Base-by-base conservation (phyloP, 1,140 invertebrate species). In the Planococcus citri region DNA sequence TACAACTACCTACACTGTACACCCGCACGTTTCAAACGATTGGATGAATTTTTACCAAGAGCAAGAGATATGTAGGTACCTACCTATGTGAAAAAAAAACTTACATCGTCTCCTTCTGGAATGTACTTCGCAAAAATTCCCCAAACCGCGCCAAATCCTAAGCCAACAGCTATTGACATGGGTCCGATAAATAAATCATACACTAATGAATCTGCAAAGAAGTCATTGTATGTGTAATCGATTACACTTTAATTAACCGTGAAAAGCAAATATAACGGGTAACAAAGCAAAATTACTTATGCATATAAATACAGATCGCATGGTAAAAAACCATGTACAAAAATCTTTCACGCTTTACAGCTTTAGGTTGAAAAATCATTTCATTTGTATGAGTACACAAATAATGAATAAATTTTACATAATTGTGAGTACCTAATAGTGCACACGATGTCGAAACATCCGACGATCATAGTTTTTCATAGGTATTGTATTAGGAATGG, bases 101-200 rank as follows among this genome's bases (percentile, higher is more conserved):
- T 82, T 74, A 82, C 82, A 73, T 92, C 89, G 69, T 87, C 85
- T 74, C 85, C 86, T 77, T 91, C 88, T 1, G 88, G 89, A 41
- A 89, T 80, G 70, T 86, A 89, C 75, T 86, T 87, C 0, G 87
- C 81, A 12, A 92, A 75, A 33, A 84, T 80, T 1, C 90, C 90
- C 85, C 89, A 91, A 1, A 88, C 60, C 1, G 89, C 76, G 14
- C 90, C 90, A 73, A 88, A 89, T 1, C 81, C 84, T 38, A 93
- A 81, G 1, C 90, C 90, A 27, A 86, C 83, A 60, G 89, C 70
- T 27, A 92, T 83, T 73, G 89, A 88, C 9, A 91, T 79, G 0
- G 89, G 89, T n/a, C 91, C 91, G 78, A 88, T 83, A 1, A 80
- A 51, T 38, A 83, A 74, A 21, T 76, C 71, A 68, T 73, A 75